Conservation (phyloP, 1,140 invertebrate species). For the Camponotus floridanus region DNA sequence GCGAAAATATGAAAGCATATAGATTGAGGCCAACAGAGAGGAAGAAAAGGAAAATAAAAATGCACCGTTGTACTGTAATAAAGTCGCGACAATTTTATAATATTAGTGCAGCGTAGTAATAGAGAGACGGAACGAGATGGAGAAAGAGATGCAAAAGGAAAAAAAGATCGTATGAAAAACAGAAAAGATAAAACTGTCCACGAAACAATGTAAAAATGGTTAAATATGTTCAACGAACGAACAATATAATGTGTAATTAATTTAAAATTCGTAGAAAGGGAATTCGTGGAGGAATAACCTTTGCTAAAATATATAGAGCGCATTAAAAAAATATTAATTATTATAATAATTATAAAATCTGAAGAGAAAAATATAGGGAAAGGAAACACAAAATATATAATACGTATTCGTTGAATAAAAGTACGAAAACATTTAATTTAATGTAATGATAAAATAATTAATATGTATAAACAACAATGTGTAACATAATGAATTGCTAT, state of each 20-base stretch:
- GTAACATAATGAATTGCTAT: not conserved
- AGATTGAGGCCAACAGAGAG: slow-evolving; percentile 30
- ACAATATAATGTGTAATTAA: slow-evolving; percentile 25
- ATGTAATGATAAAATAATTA: not conserved
- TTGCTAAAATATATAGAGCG: not conserved
- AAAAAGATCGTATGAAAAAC: not conserved
- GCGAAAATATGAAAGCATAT: slow-evolving; percentile 41
- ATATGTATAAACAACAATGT: too few relatives aligned
- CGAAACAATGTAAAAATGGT: slow-evolving; percentile 38
- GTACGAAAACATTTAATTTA: not conserved
- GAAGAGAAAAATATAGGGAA: not conserved
- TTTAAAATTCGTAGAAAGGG: slow-evolving; percentile 32
- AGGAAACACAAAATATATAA: not conserved
- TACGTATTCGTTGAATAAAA: slow-evolving; percentile 12
- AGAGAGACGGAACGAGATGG: slow-evolving; percentile 37
- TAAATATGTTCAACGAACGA: slow-evolving; percentile 35
- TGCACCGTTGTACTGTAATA: slow-evolving; percentile 39
- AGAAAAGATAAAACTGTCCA: slow-evolving; percentile 35
- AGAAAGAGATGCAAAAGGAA: slow-evolving; percentile 1
- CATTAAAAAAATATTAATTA: not conserved
- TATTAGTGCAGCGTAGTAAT: slow-evolving; percentile 44
- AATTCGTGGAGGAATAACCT: not conserved
- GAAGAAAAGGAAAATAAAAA: not conserved
- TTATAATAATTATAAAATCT: slow-evolving; percentile 26
- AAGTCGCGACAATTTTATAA: slow-evolving; percentile 63